Conservation (phyloP, 37 sponge, comb jelly and placozoan genomes). For the Beroe forskalii region DNA sequence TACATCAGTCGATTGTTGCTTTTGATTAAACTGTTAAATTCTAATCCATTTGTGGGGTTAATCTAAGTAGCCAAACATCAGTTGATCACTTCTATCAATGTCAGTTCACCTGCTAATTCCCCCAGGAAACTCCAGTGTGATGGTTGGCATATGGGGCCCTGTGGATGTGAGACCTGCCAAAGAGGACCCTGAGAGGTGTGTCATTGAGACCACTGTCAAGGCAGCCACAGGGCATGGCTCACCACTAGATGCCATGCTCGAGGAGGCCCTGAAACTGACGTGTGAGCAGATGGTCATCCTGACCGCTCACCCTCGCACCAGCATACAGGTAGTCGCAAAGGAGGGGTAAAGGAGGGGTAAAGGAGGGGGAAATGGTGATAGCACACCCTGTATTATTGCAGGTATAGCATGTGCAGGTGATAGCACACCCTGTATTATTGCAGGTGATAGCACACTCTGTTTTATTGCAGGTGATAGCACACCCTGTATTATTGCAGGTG, state of each 20-base stretch:
- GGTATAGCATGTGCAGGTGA: too few species aligned
- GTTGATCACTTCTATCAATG: too few species aligned
- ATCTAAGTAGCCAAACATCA: too few species aligned
- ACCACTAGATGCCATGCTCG: constrained; percentile 68
- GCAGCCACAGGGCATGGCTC: constrained; percentile 70
- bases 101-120: too few species aligned
- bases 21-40: too few species aligned
- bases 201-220: constrained; percentile 76
- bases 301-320: constrained; percentile 77
- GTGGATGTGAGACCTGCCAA: constrained; percentile 74
- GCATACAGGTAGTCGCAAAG: constrained; percentile 72
- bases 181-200: constrained; percentile 73
- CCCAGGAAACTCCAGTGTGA: constrained; percentile 66
- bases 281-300: constrained; percentile 68
- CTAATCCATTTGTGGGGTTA: too few species aligned
- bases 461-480: too few species aligned
- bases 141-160: constrained; percentile 83
- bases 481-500: too few species aligned
- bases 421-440: too few species aligned
- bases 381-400: too few species aligned
- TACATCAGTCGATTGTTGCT: too few species aligned
- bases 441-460: too few species aligned
- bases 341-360: not conserved
- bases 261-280: constrained; percentile 67
- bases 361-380: not conserved